A percentile compares a stretch with the other conserved stretches of the same genome.
phyloP scores from a whole-genome alignment of 1,140 invertebrate species.

The Aphaenogaster rudis region DNA sequence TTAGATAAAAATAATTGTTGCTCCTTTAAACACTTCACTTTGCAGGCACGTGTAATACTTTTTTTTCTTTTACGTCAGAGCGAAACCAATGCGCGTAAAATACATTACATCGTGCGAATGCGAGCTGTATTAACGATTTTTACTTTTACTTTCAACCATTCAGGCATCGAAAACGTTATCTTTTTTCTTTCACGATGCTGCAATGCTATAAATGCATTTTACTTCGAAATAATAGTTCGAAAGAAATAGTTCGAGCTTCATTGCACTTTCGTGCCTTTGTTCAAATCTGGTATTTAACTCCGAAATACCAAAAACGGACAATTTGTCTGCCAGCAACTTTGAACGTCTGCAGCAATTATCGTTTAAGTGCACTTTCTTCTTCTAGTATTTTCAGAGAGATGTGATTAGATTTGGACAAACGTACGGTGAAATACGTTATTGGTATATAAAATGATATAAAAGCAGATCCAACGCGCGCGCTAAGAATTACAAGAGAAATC shows the following conservation, averaged over 20 bases:
- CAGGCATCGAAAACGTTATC: not conserved
- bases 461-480: not conserved
- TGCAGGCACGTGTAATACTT: not conserved
- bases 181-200: not conserved
- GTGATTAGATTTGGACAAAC: not conserved
- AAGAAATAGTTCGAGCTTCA: not conserved
- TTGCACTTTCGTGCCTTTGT: constrained; percentile 29
- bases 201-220: not conserved
- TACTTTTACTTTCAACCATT: not conserved
- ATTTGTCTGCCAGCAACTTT: constrained; percentile 16
- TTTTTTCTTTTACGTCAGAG: constrained; percentile 1
- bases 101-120: not conserved
- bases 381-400: not conserved
- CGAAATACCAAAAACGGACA: not conserved
- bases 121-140: not conserved
- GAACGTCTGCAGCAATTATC: constrained; percentile 10
- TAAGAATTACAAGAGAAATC: constrained; percentile 17
- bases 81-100: not conserved
- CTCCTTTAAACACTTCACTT: constrained; percentile 18
- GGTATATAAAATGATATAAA: not conserved
- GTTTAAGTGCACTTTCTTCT: constrained; percentile 9
- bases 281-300: constrained; percentile 8
- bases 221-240: not conserved
- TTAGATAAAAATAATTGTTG: constrained; percentile 29
- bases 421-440: not conserved